Evolutionary conservation across 2,888 invertebrate genomes (phyloP).

Genomic region (Cataglyphis rosenhaueri): DNA sequence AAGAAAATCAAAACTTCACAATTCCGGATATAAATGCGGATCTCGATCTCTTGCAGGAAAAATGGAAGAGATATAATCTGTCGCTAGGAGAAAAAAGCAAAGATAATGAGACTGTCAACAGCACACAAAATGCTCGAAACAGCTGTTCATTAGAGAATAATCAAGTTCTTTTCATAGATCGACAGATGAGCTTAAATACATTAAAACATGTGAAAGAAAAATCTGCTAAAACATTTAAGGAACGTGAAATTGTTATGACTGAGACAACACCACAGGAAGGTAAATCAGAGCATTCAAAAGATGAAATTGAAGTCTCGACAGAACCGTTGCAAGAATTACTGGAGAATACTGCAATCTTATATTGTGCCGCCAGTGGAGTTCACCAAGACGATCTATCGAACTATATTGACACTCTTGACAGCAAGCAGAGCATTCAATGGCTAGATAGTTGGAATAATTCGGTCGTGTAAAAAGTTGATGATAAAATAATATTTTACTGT

Average conservation of each 20-base stretch:
- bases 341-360: slow-evolving; percentile 81
- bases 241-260: not conserved
- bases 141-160: not conserved
- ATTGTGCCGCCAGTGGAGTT: slow-evolving; percentile 81
- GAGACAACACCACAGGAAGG: slow-evolving; percentile 33
- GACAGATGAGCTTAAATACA: not conserved
- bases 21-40: slow-evolving; percentile 19
- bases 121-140: slow-evolving; percentile 6
- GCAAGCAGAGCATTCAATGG: slow-evolving; percentile 78
- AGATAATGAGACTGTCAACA: slow-evolving; percentile 23
- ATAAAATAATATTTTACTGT: slow-evolving; percentile 14
- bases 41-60: slow-evolving; percentile 63
- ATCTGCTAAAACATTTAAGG: not conserved
- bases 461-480: slow-evolving; percentile 18
- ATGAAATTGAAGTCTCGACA: not conserved
- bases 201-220: not conserved
- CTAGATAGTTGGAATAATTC: slow-evolving; percentile 70
- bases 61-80: slow-evolving; percentile 66
- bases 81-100: slow-evolving; percentile 64
- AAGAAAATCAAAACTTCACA: not conserved
- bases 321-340: slow-evolving; percentile 77
- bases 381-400: slow-evolving; percentile 79
- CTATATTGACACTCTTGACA: slow-evolving; percentile 80
- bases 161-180: slow-evolving; percentile 26
- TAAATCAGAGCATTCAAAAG: not conserved